Conservation (phyloP, 2,113 vertebrate species). For the Gasterosteus aculeatus region DNA sequence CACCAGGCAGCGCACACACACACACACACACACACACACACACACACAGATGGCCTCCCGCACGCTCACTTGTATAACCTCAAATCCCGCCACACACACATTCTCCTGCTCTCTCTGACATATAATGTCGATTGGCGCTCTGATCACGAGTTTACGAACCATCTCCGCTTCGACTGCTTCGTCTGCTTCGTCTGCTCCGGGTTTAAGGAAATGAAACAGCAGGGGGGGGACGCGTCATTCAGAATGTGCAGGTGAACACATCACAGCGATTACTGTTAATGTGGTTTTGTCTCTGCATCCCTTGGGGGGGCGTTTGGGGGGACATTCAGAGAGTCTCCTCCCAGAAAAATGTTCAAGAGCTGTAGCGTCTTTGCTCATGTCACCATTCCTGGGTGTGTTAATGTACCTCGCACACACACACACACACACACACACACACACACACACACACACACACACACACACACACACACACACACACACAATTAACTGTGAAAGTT, state of each 20-base stretch:
- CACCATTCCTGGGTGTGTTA: background rate
- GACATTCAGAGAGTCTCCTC: constrained; percentile 52
- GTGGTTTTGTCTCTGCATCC: constrained; percentile 38
- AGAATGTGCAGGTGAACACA: constrained; percentile 60
- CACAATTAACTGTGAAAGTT: background rate
- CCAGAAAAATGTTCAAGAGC: constrained; percentile 40
- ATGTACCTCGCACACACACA: constrained; percentile 11
- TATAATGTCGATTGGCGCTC: constrained; percentile 4
- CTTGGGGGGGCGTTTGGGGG: background rate
- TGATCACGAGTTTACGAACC: constrained; percentile 42
- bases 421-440: no score
- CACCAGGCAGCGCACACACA: constrained; percentile 14
- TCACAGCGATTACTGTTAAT: constrained; percentile 50
- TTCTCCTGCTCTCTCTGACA: constrained; percentile 19
- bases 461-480: constrained; percentile 6
- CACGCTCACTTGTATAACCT: constrained; percentile 35
- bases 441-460: no score
- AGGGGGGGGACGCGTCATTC: constrained; percentile 22
- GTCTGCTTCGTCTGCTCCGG: constrained; percentile 13
- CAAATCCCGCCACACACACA: background rate
- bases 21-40: constrained; percentile 39
- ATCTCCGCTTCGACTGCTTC: background rate
- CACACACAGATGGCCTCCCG: constrained; percentile 39
- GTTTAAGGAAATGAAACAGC: constrained; percentile 2
- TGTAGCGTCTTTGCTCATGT: constrained; percentile 17